Evolutionary conservation across 2,888 invertebrate species (phyloP), one percentile per base, ranked within the genome.

Genomic region (Gryllus longicercus): DNA sequence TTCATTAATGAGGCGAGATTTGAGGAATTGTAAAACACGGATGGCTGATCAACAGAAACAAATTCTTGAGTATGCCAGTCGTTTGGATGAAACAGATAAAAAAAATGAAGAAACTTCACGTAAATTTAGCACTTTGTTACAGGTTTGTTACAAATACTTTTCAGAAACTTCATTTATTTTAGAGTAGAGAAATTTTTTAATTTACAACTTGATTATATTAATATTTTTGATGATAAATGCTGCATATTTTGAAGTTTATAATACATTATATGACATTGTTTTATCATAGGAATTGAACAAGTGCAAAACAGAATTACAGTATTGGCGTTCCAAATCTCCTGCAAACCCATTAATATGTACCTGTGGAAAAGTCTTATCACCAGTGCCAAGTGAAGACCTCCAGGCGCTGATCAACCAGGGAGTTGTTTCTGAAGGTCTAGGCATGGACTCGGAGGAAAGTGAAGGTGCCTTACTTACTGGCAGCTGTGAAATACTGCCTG

Each of bases 251-350:
- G 38, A 38, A 38, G 8, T 38, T 38, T 1, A 38, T 38, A 38
- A 38, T 38, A 8, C 1, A 38, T 38, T 38, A 38, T 38, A 38
- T 38, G 38, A 38, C 8, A 38, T 8, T 38, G 5, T 8, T 38
- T 38, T 38, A 8, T 38, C 8, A 38, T 89, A 96, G 92, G 96
- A 96, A 87, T 88, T 96, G 84, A 96, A 96, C 88, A 96, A 96
- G 87, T 96, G 96, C 88, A 96, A 96, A 88, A 96, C 96, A 63
- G 96, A 96, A 88, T 88, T 96, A 85, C 96, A 96, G 88, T 96
- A 95, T 87, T 96, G 95, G 95, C 92, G 96, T 81, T 95, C 95
- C 75, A 95, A 95, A 84, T 95, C 95, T 82, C 95, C 95, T 16
- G 94, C 95, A 83, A 90, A 90, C 84, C 89, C 91, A 83, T 91